Evolutionary conservation across 2,888 invertebrate genomes (phyloP).

Genomic region (Salticus scenicus): DNA sequence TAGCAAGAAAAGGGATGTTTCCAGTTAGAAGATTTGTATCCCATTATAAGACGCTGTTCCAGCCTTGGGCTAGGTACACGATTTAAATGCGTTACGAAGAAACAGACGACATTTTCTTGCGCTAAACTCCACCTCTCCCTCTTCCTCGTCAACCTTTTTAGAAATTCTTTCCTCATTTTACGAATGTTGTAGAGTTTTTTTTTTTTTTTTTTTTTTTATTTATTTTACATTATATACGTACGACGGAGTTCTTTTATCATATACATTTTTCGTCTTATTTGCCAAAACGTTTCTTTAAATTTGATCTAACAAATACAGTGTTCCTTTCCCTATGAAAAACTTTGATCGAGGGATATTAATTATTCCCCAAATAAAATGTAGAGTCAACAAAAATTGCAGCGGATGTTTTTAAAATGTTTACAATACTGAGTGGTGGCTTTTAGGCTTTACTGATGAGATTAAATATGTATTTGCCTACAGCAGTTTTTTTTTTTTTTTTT

Average conservation of each 20-base stretch:
- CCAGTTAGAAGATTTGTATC: conserved; percentile 61
- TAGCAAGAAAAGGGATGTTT: conserved; percentile 46
- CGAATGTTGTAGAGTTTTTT: conserved; percentile 11
- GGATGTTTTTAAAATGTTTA: conserved; percentile 66
- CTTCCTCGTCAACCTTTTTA: conserved; percentile 26
- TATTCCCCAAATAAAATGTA: conserved; percentile 60
- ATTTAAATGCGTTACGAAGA: conserved; percentile 64
- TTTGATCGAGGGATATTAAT: conserved; percentile 65
- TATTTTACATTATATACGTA: not conserved
- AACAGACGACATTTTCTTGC: conserved; percentile 58
- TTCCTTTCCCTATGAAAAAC: conserved; percentile 16
- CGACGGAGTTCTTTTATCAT: conserved; percentile 64
- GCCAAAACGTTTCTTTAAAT: conserved; percentile 66
- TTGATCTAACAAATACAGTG: conserved; percentile 28
- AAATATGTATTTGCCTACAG: conserved; percentile 35
- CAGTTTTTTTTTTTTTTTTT: not conserved
- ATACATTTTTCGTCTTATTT: conserved; percentile 41
- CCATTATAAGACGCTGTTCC: conserved; percentile 56
- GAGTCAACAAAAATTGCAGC: conserved; percentile 59
- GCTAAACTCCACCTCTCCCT: not conserved
- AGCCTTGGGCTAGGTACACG: conserved; percentile 55
- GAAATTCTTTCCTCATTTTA: conserved; percentile 30
- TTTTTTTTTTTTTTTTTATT: too few relatives aligned
- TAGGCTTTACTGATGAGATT: conserved; percentile 36
- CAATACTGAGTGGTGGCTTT: conserved; percentile 51